These are phyloP conservation scores for Eospalax fontanierii DNA, from an alignment of 2,797 vertebrate genomes.

Conservation along the genomic window DNA sequence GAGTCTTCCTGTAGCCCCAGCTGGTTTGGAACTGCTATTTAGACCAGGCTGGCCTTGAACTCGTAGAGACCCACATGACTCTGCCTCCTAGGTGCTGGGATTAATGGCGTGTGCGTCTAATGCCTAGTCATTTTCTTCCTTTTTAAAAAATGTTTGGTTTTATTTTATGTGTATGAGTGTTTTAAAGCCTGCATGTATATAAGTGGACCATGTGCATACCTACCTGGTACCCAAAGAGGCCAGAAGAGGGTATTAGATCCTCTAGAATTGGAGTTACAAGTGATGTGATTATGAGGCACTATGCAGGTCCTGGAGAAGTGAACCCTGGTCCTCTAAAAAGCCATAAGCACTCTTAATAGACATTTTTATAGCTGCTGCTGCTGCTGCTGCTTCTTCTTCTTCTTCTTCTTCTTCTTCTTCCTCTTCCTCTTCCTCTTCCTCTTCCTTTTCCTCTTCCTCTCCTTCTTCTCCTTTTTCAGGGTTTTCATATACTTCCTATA, in stretches of 20 bases:
- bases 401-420: no score
- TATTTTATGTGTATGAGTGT: neutral
- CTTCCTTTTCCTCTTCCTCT: no score
- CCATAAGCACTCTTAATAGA: neutral
- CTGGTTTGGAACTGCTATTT: no score
- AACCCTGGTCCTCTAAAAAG: neutral
- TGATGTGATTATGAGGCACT: neutral
- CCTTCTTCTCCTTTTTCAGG: neutral
- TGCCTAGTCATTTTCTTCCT: neutral
- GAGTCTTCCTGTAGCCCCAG: no score
- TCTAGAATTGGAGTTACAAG: neutral
- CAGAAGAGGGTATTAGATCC: neutral
- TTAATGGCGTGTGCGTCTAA: no score
- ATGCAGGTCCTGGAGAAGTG: neutral
- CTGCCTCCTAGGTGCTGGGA: no score
- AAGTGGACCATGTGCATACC: no score
- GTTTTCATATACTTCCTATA: no score
- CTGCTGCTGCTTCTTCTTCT: no score
- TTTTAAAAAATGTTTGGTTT: neutral
- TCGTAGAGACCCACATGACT: no score
- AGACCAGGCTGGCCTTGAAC: no score
- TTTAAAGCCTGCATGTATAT: neutral
- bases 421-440: no score
- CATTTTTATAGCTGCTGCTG: neutral
- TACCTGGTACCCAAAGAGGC: neutral